These are phyloP conservation scores for Timema podura DNA, from an alignment of 2,888 invertebrate species.

Conservation along the genomic window DNA sequence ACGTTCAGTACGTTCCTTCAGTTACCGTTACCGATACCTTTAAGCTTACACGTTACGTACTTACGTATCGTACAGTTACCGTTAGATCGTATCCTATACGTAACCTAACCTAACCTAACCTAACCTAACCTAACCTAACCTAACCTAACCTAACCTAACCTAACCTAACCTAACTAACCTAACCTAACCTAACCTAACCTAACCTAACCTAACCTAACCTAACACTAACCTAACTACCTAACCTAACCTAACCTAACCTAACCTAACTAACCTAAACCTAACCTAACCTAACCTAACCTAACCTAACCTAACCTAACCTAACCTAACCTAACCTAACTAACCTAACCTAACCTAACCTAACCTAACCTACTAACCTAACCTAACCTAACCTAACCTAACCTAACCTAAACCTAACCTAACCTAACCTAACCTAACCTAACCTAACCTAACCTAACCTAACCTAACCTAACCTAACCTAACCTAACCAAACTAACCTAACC, in stretches of 20 bases:
- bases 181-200: conserved; percentile 15
- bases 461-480: conserved; percentile 27
- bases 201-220: conserved; percentile 13
- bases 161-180: conserved; percentile 31
- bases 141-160: conserved; percentile 36
- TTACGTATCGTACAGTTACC: neutral
- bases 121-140: conserved; percentile 35
- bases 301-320: conserved; percentile 32
- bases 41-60: neutral
- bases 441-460: conserved; percentile 29
- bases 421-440: neutral
- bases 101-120: conserved; percentile 33
- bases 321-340: conserved; percentile 32
- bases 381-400: too few relatives aligned
- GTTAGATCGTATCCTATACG: conserved; percentile 14
- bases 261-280: conserved; percentile 15
- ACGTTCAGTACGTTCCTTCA: neutral
- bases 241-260: conserved; percentile 17
- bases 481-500: too few relatives aligned
- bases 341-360: conserved; percentile 30
- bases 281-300: conserved; percentile 17
- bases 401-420: too few relatives aligned
- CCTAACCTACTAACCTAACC: too few relatives aligned
- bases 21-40: neutral
- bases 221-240: neutral